Percentiles rank a stretch among this genome's conserved stretches.
phyloP scores from a whole-genome alignment of 1,140 invertebrate species.

The Ceratina calcarata region DNA sequence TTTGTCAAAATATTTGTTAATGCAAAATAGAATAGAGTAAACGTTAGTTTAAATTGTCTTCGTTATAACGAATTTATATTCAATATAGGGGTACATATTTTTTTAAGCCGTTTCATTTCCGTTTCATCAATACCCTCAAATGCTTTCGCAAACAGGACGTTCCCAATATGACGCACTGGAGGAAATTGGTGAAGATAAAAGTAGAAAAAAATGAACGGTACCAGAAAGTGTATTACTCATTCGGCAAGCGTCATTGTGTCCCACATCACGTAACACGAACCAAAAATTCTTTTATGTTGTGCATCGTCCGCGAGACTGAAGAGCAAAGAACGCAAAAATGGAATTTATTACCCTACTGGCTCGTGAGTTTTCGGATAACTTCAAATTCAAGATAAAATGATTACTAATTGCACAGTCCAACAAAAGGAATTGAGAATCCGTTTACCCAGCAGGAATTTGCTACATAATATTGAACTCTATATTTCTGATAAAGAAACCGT shows the following conservation, averaged over 20 bases:
- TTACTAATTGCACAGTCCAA: no score
- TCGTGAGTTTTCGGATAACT: not conserved
- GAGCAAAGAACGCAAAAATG: not conserved
- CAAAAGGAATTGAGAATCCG: no score
- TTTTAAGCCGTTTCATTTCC: not conserved
- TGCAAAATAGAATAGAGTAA: no score
- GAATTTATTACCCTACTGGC: not conserved
- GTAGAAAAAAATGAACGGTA: not conserved
- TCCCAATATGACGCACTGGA: not conserved
- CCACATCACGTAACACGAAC: constrained; percentile 21
- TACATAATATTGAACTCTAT: no score
- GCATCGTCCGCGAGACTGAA: not conserved
- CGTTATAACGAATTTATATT: no score
- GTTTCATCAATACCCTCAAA: not conserved
- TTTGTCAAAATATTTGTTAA: no score
- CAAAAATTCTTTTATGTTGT: constrained; percentile 17
- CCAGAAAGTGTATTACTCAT: constrained; percentile 15
- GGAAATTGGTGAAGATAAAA: not conserved
- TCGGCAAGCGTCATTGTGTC: constrained; percentile 31
- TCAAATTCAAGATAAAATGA: not conserved
- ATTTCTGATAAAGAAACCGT: no score
- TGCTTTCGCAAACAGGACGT: not conserved
- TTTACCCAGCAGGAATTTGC: no score
- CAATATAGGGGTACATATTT: not conserved
- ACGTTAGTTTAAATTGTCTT: no score